Evolutionary conservation across 2,797 vertebrate genomes (phyloP).

Genomic region (Myotis daubentonii): DNA sequence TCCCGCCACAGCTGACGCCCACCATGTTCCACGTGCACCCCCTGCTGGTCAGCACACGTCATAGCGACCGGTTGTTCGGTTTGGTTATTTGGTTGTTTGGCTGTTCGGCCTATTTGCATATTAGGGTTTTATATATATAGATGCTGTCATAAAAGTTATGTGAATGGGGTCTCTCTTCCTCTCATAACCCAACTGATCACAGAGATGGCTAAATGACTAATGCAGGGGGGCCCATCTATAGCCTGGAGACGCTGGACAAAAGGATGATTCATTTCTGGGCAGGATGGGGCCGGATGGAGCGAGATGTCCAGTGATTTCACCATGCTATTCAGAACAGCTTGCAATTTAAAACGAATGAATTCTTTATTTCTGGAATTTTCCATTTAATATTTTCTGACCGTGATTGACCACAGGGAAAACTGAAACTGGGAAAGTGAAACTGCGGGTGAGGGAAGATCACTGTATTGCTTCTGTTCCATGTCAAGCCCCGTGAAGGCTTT

Average conservation of each 20-base stretch:
- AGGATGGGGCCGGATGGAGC: not conserved
- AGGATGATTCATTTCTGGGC: not conserved
- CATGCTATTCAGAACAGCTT: not conserved
- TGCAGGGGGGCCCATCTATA: rapidly evolving
- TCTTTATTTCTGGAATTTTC: not conserved
- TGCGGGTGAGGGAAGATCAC: not conserved
- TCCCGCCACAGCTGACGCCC: too few relatives aligned
- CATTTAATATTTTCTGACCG: not conserved
- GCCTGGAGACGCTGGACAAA: not conserved
- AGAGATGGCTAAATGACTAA: not conserved
- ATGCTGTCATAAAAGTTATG: not conserved
- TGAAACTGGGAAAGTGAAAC: not conserved
- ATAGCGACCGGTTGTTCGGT: too few relatives aligned
- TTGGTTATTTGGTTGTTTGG: too few relatives aligned
- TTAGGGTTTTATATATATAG: too few relatives aligned
- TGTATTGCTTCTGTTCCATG: not conserved
- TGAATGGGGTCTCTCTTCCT: not conserved
- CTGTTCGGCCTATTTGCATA: too few relatives aligned
- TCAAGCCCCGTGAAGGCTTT: not conserved
- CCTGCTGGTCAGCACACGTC: too few relatives aligned
- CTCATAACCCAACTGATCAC: not conserved
- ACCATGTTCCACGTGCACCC: too few relatives aligned
- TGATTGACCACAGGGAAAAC: not conserved
- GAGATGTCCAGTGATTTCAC: too few relatives aligned
- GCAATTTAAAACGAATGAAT: too few relatives aligned